Percentiles rank a stretch among this genome's conserved stretches.
phyloP scores from a whole-genome alignment of 1,140 invertebrate genomes.

The Micrasema minimum region DNA sequence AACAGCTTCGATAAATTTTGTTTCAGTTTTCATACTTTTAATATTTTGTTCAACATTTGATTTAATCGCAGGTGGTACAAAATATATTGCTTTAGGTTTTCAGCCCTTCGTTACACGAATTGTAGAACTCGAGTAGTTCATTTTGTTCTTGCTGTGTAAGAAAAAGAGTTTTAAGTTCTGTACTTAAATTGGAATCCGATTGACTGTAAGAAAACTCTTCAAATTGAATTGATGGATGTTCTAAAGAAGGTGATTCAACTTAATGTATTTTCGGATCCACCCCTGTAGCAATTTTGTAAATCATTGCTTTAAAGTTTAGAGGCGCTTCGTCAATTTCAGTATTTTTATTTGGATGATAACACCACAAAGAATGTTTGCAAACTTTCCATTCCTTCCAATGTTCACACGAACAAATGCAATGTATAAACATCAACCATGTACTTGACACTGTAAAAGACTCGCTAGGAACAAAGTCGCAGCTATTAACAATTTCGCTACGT shows the following conservation, averaged over 20 bases:
- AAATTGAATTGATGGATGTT: background rate
- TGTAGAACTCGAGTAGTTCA: conserved; percentile 38
- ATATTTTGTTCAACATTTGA: conserved; percentile 45
- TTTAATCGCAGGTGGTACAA: conserved; percentile 48
- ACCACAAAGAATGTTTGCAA: conserved; percentile 50
- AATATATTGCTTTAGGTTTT: conserved; percentile 44
- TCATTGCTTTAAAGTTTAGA: conserved; percentile 47
- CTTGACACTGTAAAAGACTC: conserved; percentile 47
- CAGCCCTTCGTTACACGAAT: conserved; percentile 43
- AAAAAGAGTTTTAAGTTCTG: background rate
- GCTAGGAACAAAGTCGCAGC: conserved; percentile 49
- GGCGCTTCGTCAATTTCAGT: conserved; percentile 30
- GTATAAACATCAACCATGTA: conserved; percentile 50
- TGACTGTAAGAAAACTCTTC: background rate
- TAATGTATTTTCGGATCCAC: conserved; percentile 21
- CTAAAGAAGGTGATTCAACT: background rate
- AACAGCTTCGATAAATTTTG: conserved; percentile 35
- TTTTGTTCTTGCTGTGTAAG: conserved; percentile 41
- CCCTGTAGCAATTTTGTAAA: conserved; percentile 46
- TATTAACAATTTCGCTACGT: conserved; percentile 38
- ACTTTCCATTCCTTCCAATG: conserved; percentile 41
- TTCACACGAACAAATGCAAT: conserved; percentile 49
- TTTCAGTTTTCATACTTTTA: conserved; percentile 44
- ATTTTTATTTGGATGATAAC: conserved; percentile 48
- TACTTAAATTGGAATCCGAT: background rate